Evolutionary conservation across 2,113 vertebrate genomes (phyloP), one percentile per base, ranked within the genome.

Genomic region (Castor canadensis): DNA sequence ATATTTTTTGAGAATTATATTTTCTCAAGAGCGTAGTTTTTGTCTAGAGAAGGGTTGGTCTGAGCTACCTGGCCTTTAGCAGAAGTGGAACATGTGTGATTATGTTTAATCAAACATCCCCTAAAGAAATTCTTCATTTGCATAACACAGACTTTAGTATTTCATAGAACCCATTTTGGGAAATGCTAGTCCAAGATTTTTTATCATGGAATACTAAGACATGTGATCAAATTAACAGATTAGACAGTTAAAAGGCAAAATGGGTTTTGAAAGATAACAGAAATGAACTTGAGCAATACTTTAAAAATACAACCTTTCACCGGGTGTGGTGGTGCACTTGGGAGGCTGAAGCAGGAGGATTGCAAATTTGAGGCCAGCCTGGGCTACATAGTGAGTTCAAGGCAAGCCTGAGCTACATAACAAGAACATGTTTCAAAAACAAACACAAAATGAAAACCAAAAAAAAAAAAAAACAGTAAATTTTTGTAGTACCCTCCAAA

Each of bases 131-230:
- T 84, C 72, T 77, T 94, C 32, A 95, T 76, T 85, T 54, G 47
- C 62, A 82, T 91, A 85, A 79, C 67, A 75, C 20, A 77, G 54
- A 58, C 47, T 76, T 93, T 79, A 77, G 60, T 40, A 93, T 77
- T 89, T 87, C 40, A 93, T 52, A 89, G 38, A 89, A 79, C 12
- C 67, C 62, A 89, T 94, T 93, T 71, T 76, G 60, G 64, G 69
- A 95, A 75, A 22, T 47, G 69, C 38, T 89, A 83, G 52, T 86
- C 80, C 83, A 82, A 89, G 76, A 73, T 81, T 95, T 95, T 67
- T 69, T 30, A 93, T 86, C 80, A 66, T 10, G 2, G 24, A 52
- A 89, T 35, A 72, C 47, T 93, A 79, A 92, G 93, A 87, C 92
- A 91, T 76, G 26, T 80, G 88, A 84, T 87, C 60, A 89, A 87